Conservation (phyloP, 2,888 invertebrate species). For the Eledone cirrhosa region DNA sequence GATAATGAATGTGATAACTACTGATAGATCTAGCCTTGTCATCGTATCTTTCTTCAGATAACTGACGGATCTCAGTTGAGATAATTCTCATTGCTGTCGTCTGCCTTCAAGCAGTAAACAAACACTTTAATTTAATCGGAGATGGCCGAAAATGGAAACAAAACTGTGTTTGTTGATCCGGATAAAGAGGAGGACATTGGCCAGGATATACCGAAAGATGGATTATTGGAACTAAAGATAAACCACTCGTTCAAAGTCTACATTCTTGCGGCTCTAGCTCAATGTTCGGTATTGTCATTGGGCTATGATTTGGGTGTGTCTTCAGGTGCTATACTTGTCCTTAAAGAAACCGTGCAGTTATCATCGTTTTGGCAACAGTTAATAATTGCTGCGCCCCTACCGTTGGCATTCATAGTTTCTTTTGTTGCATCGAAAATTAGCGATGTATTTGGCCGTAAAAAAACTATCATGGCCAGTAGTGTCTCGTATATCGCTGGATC, state of each 20-base stretch:
- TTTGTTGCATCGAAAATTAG: conserved; percentile 68
- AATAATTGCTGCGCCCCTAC: conserved; percentile 69
- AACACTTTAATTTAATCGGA: no score
- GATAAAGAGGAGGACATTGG: no score
- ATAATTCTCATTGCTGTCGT: no score
- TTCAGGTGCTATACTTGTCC: conserved; percentile 69
- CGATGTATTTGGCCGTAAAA: conserved; percentile 69
- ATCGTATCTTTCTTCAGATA: no score
- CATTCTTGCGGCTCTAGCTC: not conserved
- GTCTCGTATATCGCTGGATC: conserved; percentile 69
- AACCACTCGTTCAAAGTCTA: not conserved
- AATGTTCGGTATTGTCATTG: conserved; percentile 55
- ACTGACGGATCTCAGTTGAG: no score
- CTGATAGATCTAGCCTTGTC: no score
- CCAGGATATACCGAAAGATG: no score
- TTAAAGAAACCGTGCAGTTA: conserved; percentile 66
- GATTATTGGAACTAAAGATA: no score
- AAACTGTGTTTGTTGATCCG: no score
- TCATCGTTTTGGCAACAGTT: conserved; percentile 68
- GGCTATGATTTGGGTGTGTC: conserved; percentile 73
- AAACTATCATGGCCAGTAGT: conserved; percentile 69
- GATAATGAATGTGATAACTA: no score
- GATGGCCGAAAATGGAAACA: no score
- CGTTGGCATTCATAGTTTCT: conserved; percentile 67
- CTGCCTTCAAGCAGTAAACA: no score